Evolutionary conservation across 2,888 invertebrate genomes (phyloP), one percentile per base, ranked within the genome.

Genomic region (Eubasilissa splendida): DNA sequence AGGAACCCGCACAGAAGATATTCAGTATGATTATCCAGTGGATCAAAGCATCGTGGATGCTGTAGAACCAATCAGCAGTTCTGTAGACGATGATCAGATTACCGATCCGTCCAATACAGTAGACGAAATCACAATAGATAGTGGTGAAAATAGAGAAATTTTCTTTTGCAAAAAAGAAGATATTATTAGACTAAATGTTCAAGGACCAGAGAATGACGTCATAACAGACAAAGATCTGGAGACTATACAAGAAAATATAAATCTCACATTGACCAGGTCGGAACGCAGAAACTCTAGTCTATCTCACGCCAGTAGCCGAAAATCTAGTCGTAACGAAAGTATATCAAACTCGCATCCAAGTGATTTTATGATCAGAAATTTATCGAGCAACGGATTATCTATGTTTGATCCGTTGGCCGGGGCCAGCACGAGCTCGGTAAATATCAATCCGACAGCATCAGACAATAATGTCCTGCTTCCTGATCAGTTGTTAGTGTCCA

Each of bases 321-420:
- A 90, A 82, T 88, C 87, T 0, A 89, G 90, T 84, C 87, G 88
- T 85, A 84, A 87, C 0, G 90, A 90, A 70, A 80, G 80, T 59
- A 52, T 66, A 0, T 58, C 71, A 50, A 77, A 74, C n/a, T 54
- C 52, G 52, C 80, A 77, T 31, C 42, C 42, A 2, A 42, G 7
- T 2, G 90, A 90, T 52, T 84, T 90, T 1, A 88, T 89, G 0
- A 84, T 90, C 4, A 87, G 90, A 84, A 90, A 90, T 83, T 85
- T 91, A 4, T 91, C 90, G 0, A 90, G 90, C 0, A 90, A 88
- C 83, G 90, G 90, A 0, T 86, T 91, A 0, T 89, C 90, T 87
- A 90, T 89, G 89, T 91, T 91, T 84, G 91, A 91, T 84, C 91
- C 91, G 0, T 84, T 90, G 12, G 89, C 84, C 4, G 80, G 74